Percentiles rank a stretch among this genome's conserved stretches.
phyloP scores from a whole-genome alignment of 2,113 vertebrate species.

The Oenanthe melanoleuca region DNA sequence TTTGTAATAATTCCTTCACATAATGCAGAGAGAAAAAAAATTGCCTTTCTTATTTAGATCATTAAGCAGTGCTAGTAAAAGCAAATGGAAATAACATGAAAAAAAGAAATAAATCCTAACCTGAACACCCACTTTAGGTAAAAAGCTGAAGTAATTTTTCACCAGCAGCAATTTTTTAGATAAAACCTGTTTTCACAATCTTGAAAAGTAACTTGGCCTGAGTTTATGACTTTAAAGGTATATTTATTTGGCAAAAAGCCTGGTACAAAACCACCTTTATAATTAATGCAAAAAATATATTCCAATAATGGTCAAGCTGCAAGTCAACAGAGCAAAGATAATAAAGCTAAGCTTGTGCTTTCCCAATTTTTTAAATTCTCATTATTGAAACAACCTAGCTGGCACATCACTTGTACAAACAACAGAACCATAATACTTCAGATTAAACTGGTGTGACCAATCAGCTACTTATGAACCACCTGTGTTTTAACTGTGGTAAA shows the following conservation, averaged over 20 bases:
- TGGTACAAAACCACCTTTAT: background rate
- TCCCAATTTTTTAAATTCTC: background rate
- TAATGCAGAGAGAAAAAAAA: constrained; percentile 12
- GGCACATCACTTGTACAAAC: background rate
- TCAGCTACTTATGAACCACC: background rate
- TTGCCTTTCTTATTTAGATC: constrained; percentile 41
- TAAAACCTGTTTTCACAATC: background rate
- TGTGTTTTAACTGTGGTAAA: background rate
- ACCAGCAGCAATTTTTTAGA: constrained; percentile 39
- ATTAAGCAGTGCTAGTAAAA: constrained; percentile 65
- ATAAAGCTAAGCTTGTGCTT: background rate
- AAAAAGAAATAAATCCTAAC: constrained; percentile 70
- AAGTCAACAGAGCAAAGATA: background rate
- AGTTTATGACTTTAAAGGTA: constrained; percentile 18
- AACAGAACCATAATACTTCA: background rate
- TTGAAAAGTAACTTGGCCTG: constrained; percentile 22
- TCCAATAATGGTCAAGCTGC: background rate
- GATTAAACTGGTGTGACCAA: background rate
- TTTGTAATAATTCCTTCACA: constrained; percentile 62
- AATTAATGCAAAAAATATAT: background rate
- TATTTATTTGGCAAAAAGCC: constrained; percentile 31
- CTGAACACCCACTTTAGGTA: constrained; percentile 43
- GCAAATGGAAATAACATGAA: constrained; percentile 55
- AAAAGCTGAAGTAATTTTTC: constrained; percentile 61
- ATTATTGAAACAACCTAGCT: background rate